Base-by-base conservation (phyloP, 2,113 vertebrate species). In the Oplegnathus fasciatus region DNA sequence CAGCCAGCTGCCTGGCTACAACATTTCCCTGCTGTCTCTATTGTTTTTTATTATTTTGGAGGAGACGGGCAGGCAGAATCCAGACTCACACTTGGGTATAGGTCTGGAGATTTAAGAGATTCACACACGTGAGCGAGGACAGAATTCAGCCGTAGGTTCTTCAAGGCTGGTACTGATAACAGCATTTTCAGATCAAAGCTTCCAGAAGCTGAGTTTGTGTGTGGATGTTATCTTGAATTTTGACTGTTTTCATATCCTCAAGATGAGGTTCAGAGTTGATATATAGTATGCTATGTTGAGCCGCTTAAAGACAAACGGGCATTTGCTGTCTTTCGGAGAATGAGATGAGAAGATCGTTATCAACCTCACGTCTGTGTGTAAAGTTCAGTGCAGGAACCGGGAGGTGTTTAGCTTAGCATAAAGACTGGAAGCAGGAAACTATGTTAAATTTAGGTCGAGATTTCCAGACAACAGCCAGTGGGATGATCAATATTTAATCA, bases 11-110 rank as follows among this genome's bases (percentile, higher is more conserved):
- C 65, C 46, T n/a, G 1, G 34, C 81, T 61, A 7, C 20, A 40
- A n/a, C 34, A 15, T 64, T 52, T 37, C 58, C 20, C 18, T 17
- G 13, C 52, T 42, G 74, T 44, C 30, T 50, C 46, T 28, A 13
- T 17, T 52, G n/a, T n/a, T n/a, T 6, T 37, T 37, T 30, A 40
- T 64, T 55, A 40, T 71, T 72, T 78, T 62, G 60, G 75, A 75
- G 81, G 74, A 75, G 37, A 28, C 50, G 14, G 28, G 11, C 60
- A n/a, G 11, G 26, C 72, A 42, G n/a, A 18, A 1, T 14, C 44
- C 1, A 24, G 24, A 40, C 22, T 80, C 57, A 26, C 46, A 32
- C 34, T 48, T 69, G 55, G 68, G 32, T 32, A 9, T 2, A 24
- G 13, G 46, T n/a, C 0, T 18, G 67, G 55, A 81, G 20, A 24